Percentiles rank a stretch among this genome's conserved stretches.
These are phyloP conservation scores for Myrmecobius fasciatus DNA, from an alignment of 2,113 vertebrate species.

Conservation along the genomic window DNA sequence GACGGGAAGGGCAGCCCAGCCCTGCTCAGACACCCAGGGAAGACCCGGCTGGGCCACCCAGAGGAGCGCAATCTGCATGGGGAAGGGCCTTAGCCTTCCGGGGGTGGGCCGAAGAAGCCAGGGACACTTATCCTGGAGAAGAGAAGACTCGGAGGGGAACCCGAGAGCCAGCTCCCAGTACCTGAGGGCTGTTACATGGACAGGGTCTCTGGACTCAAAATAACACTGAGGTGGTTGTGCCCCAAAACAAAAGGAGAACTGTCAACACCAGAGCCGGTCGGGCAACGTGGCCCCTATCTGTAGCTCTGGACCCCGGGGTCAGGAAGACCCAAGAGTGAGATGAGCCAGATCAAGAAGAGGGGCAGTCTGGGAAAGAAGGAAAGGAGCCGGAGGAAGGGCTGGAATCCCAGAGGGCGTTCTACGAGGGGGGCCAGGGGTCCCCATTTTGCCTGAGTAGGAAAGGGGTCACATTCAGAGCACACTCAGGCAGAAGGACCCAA, in stretches of 20 bases:
- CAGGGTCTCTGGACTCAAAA: not conserved
- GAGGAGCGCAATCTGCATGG: not conserved
- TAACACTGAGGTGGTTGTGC: not conserved
- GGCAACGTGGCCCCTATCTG: too few species aligned
- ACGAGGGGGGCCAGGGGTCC: too few species aligned
- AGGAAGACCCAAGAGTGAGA: not conserved
- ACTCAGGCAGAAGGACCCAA: too few species aligned
- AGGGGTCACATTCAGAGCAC: too few species aligned
- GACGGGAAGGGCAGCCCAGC: not conserved
- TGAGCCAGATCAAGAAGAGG: too few species aligned
- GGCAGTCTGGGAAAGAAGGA: too few species aligned
- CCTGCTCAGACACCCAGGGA: not conserved
- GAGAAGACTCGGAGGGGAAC: not conserved
- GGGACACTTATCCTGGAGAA: not conserved
- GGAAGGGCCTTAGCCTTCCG: not conserved
- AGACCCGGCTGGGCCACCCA: not conserved
- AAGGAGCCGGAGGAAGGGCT: too few species aligned
- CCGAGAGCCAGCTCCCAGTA: not conserved
- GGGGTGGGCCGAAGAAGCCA: not conserved
- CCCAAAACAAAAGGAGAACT: too few species aligned
- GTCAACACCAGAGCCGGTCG: too few species aligned
- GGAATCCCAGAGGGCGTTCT: too few species aligned
- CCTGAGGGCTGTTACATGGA: not conserved
- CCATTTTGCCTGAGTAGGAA: too few species aligned
- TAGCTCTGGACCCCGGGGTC: too few species aligned